Conservation (phyloP, 92 coral and sea anemone species). For the Isaurus tuberculatus region DNA sequence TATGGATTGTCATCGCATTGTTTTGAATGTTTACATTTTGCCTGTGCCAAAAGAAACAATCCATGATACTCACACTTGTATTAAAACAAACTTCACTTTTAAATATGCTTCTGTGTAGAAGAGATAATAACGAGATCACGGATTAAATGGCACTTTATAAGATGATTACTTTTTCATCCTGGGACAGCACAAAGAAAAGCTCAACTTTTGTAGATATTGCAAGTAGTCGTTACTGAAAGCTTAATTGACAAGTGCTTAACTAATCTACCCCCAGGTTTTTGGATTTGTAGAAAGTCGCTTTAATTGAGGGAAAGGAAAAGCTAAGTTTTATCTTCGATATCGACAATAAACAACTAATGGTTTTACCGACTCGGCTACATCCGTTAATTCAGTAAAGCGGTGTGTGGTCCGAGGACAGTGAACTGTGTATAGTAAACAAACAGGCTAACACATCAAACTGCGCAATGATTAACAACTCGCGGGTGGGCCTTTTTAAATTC, state of each 20-base stretch:
- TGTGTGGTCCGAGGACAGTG: constrained; percentile 76
- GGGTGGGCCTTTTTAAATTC: constrained; percentile 25
- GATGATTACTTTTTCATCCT: constrained; percentile 55
- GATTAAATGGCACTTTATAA: constrained; percentile 52
- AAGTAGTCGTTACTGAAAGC: neutral
- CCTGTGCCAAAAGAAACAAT: constrained; percentile 57
- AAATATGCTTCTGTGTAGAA: constrained; percentile 67
- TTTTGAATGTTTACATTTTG: constrained; percentile 13
- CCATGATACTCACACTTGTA: constrained; percentile 58
- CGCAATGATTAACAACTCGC: constrained; percentile 32
- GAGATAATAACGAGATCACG: constrained; percentile 63
- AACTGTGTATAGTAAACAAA: constrained; percentile 73
- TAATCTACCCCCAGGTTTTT: neutral
- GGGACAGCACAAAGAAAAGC: constrained; percentile 22
- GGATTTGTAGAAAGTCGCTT: constrained; percentile 1
- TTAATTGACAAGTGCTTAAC: neutral
- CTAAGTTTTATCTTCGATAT: constrained; percentile 15
- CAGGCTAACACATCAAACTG: constrained; percentile 60
- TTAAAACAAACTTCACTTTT: constrained; percentile 70
- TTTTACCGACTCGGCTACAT: constrained; percentile 46
- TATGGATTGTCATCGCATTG: neutral
- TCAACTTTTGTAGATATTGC: neutral
- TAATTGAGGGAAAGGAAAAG: neutral
- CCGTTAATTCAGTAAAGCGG: constrained; percentile 9
- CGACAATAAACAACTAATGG: constrained; percentile 50